Conservation (phyloP, 2,797 vertebrate species). For the Poeciliopsis paucimaculata region DNA sequence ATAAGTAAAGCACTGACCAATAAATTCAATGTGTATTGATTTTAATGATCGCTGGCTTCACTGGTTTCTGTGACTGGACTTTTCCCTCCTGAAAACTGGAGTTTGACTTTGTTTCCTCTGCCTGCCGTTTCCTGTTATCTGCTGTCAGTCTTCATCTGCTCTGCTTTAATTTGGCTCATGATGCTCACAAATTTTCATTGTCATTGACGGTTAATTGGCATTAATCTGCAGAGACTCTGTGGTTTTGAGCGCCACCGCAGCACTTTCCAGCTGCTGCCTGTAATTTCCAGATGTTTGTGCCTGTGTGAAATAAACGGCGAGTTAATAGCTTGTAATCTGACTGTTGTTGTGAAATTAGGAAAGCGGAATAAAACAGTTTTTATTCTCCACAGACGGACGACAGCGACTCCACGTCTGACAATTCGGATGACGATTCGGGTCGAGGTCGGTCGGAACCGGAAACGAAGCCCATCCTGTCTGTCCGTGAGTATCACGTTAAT, state of each 20-base stretch:
- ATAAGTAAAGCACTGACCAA: too few species aligned
- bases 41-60: too few species aligned
- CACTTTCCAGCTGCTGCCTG: conserved; percentile 47
- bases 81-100: background rate
- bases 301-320: conserved; percentile 27
- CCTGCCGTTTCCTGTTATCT: background rate
- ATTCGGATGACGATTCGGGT: conserved; percentile 84
- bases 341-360: conserved; percentile 21
- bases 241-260: background rate
- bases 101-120: conserved; percentile 6
- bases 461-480: conserved; percentile 90
- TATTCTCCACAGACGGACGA: conserved; percentile 75
- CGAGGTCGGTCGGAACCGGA: conserved; percentile 85
- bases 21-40: too few species aligned
- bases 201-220: conserved; percentile 31
- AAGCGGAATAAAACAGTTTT: background rate
- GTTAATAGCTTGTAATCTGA: conserved; percentile 42
- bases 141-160: conserved; percentile 26
- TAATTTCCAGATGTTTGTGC: conserved; percentile 25
- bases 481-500: conserved; percentile 85
- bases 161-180: conserved; percentile 14
- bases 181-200: conserved; percentile 18
- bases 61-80: background rate
- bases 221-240: conserved; percentile 34
- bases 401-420: conserved; percentile 86